These are phyloP conservation scores for Acomys russatus DNA, from an alignment of 2,797 vertebrate species.

Conservation along the genomic window DNA sequence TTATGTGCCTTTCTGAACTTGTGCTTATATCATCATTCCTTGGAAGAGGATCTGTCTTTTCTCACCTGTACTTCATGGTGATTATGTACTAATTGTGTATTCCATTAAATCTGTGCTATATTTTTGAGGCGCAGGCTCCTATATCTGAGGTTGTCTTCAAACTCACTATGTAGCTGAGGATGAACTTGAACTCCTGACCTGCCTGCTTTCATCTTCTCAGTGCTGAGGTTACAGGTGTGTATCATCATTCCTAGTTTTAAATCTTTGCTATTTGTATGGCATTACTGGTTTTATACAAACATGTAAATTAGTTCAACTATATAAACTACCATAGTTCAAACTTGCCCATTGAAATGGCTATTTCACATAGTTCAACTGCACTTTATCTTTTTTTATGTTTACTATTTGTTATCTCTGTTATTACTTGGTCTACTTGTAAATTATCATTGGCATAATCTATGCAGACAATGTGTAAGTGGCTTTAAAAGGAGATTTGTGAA, in stretches of 20 bases:
- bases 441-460: background rate
- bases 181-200: background rate
- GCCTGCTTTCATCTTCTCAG: background rate
- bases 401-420: background rate
- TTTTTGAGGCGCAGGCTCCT: background rate
- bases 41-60: background rate
- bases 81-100: background rate
- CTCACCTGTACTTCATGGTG: background rate
- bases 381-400: background rate
- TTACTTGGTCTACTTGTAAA: background rate
- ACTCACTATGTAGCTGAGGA: background rate
- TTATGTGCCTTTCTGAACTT: conserved; percentile 44
- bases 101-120: background rate
- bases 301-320: background rate
- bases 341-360: conserved; percentile 1
- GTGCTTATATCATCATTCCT: background rate
- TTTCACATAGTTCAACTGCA: background rate
- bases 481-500: background rate
- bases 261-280: background rate
- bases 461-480: background rate
- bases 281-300: background rate
- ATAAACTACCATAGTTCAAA: background rate
- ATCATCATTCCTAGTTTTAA: background rate
- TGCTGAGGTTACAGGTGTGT: background rate
- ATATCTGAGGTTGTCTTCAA: background rate